Percentiles rank a stretch among this genome's conserved stretches.
phyloP scores from a whole-genome alignment of 1,140 invertebrate species.

The Cydia strobilella region DNA sequence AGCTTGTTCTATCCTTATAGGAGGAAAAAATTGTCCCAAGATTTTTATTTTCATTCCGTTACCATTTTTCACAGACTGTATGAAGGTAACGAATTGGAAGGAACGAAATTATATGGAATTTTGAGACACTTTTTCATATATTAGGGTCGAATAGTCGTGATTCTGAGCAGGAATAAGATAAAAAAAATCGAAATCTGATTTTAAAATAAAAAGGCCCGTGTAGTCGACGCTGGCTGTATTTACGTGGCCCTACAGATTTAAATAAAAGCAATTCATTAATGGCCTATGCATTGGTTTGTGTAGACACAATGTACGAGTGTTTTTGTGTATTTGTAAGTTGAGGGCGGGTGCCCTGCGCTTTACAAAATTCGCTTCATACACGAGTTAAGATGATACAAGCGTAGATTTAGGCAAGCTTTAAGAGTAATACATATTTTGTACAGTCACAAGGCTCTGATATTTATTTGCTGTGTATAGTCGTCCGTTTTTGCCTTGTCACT shows the following conservation, averaged over 20 bases:
- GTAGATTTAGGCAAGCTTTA: not conserved
- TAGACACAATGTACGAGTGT: not conserved
- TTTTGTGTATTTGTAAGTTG: not conserved
- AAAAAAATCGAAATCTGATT: too few relatives aligned
- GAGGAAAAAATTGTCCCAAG: too few relatives aligned
- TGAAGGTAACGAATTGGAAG: too few relatives aligned
- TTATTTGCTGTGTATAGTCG: not conserved
- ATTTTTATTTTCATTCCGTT: too few relatives aligned
- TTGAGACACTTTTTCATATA: too few relatives aligned
- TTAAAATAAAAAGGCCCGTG: not conserved
- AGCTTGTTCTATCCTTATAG: too few relatives aligned
- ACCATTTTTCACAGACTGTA: too few relatives aligned
- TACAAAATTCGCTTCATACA: not conserved
- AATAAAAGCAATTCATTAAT: not conserved
- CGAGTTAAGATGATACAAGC: constrained; percentile 4
- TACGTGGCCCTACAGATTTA: not conserved
- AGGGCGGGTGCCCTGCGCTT: constrained; percentile 3
- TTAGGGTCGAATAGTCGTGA: too few relatives aligned
- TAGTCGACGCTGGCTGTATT: not conserved
- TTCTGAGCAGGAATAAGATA: too few relatives aligned
- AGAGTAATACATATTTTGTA: constrained; percentile 10
- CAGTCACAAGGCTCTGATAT: not conserved
- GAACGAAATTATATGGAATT: too few relatives aligned
- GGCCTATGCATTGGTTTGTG: not conserved
- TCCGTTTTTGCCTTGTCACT: not conserved